Evolutionary conservation across 2,888 invertebrate species (phyloP), one percentile per base, ranked within the genome.

Genomic region (Heteromyza rotundicornis): DNA sequence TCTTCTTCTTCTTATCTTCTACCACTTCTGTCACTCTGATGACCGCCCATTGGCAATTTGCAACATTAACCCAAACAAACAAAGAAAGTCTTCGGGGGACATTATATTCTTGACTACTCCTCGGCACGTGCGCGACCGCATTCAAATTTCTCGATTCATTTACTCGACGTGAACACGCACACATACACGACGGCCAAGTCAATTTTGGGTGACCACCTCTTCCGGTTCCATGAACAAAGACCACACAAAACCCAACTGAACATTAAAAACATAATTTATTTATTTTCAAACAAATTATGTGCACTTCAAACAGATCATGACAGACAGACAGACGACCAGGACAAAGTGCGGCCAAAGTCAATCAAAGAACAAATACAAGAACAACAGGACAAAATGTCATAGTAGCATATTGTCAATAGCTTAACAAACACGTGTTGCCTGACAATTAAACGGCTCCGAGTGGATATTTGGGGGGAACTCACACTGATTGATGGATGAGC

Each of bases 351-450:
- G 24, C 27, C n/a, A n/a, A 52, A 52, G 52, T 52, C 52, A 52
- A 52, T 52, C 24, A 24, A 52, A 14, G 7, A 52, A 24, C 52
- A 52, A 52, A 52, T 22, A 52, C 23, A 10, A 40, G 32, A 5
- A 32, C 32, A 32, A 12, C 12, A 8, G 7, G 32, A 32, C 32
- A 32, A 47, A 52, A 16, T 52, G 14, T 50, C 23, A 55, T 56
- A 36, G 57, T 59, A 55, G 60, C 60, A 59, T 59, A 60, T 60
- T 60, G 59, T 63, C 16, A 22, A 51, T 57, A 55, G 57, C 58
- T 40, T 58, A 58, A 50, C 23, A 17, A 62, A 60, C 68, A 68
- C 69, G 70, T 69, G 70, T 52, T 40, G 52, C 22, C 57, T 63
- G 64, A 63, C 66, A 64, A 67, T 61, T 64, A 63, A 63, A 47